Percentiles rank a stretch among this genome's conserved stretches.
Evolutionary conservation across 2,113 vertebrate genomes (phyloP).

Genomic region (Raja brachyura): DNA sequence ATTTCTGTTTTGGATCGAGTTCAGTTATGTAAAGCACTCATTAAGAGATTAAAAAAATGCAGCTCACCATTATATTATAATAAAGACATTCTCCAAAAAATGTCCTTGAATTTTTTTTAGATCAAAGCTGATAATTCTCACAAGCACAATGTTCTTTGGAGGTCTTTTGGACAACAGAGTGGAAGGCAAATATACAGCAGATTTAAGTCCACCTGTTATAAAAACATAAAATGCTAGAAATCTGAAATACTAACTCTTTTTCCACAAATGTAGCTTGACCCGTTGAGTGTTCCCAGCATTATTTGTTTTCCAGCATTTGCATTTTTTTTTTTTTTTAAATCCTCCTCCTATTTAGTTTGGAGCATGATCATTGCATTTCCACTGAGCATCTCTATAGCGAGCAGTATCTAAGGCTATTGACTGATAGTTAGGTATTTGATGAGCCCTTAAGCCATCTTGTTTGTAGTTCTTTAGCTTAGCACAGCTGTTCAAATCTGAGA

Average conservation of each 20-base stretch:
- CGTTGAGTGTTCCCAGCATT: no score
- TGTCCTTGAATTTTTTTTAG: not conserved
- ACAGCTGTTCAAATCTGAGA: not conserved
- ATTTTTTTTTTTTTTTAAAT: no score
- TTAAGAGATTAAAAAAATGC: not conserved
- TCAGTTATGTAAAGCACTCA: conserved; percentile 16
- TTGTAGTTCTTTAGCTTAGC: not conserved
- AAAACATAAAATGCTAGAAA: no score
- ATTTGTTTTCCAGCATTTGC: no score
- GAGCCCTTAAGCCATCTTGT: not conserved
- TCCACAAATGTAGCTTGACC: no score
- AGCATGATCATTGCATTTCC: not conserved
- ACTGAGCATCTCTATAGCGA: not conserved
- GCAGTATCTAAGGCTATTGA: not conserved
- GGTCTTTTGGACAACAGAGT: not conserved
- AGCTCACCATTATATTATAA: not conserved
- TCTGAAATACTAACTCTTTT: no score
- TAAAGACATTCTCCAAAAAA: not conserved
- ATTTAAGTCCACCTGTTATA: no score
- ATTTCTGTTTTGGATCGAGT: not conserved
- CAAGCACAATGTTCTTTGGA: not conserved
- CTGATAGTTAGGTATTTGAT: not conserved
- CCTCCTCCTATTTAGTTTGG: no score
- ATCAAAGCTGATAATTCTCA: not conserved
- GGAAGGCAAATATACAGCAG: not conserved